Evolutionary conservation across 2,113 vertebrate genomes (phyloP), one percentile per base, ranked within the genome.

Genomic region (Pardalotus punctatus): DNA sequence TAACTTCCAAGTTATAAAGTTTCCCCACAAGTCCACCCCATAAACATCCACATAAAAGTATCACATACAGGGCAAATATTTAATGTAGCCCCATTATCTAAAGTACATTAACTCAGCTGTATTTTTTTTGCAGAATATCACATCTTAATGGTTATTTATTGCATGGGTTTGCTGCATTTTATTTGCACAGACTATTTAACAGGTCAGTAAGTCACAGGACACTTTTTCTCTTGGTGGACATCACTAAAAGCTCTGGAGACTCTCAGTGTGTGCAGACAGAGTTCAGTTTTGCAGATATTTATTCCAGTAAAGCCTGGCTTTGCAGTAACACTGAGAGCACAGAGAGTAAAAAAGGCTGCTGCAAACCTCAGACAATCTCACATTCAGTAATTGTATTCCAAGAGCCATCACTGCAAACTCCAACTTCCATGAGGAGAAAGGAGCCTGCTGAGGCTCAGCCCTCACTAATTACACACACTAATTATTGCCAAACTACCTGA

Each of bases 81-180:
- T 38, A 61, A 73, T 0, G 0, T 1, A 57, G 43, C 5, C n/a
- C 27, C 21, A 6, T n/a, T 17, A 58, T 17, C 6, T 73, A 6
- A 81, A 64, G 24, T 11, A 14, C 3, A 72, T 47, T 36, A 11
- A 7, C 35, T 20, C 10, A 31, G 21, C 7, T 12, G 2, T 10
- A 12, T 28, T 21, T 21, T 35, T 36, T 64, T 65, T 18, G 43
- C 17, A 22, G 16, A 54, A 5, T 9, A 66, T 9, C 36, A 25
- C 28, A 28, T 9, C 5, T 71, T 8, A 35, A 29, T 4, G 8
- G 4, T 38, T 58, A 35, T 77, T 73, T 42, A 3, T 2, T 21
- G 25, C 47, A 47, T 11, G 5, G 7, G 38, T 54, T 53, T 47
- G 33, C 67, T 50, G 7, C 25, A 16, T 36, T 57, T 76, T 24